A percentile compares a stretch with the other conserved stretches of the same genome.
These are phyloP conservation scores for Cetoscarus ocellatus DNA, from an alignment of 2,797 vertebrate species.

Conservation along the genomic window DNA sequence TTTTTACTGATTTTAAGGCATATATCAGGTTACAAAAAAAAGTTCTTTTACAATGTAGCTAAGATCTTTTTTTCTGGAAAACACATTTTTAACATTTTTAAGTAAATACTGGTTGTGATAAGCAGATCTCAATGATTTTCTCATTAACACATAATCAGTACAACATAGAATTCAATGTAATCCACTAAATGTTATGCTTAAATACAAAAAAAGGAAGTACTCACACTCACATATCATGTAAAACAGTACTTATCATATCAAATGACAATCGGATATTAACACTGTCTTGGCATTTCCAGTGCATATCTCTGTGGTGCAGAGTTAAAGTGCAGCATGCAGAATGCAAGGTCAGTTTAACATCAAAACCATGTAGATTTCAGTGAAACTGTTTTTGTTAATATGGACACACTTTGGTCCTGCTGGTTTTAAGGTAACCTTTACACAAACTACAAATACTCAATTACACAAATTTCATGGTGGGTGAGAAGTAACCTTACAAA, in stretches of 20 bases:
- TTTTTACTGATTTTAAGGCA: not conserved
- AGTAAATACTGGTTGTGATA: not conserved
- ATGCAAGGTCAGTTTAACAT: slow-evolving; percentile 22
- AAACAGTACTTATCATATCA: not conserved
- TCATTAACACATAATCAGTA: not conserved
- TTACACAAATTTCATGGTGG: not conserved
- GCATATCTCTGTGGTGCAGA: slow-evolving; percentile 53
- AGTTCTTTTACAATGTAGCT: not conserved
- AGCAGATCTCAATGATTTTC: not conserved
- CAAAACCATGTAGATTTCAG: not conserved
- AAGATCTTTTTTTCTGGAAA: no score
- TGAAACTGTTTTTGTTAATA: slow-evolving; percentile 1
- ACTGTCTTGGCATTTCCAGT: slow-evolving; percentile 77
- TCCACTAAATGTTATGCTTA: not conserved
- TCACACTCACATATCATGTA: not conserved
- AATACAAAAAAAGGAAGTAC: slow-evolving; percentile 12
- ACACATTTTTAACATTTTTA: not conserved
- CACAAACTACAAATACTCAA: no score
- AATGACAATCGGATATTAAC: slow-evolving; percentile 10
- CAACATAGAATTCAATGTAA: slow-evolving; percentile 3
- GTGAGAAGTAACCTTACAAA: not conserved
- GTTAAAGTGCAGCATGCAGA: slow-evolving; percentile 44
- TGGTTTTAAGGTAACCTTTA: slow-evolving; percentile 15
- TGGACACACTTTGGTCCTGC: not conserved
- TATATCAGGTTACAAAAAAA: not conserved